These are phyloP conservation scores for Eudemis profundana DNA, from an alignment of 2,888 invertebrate genomes.

Conservation along the genomic window DNA sequence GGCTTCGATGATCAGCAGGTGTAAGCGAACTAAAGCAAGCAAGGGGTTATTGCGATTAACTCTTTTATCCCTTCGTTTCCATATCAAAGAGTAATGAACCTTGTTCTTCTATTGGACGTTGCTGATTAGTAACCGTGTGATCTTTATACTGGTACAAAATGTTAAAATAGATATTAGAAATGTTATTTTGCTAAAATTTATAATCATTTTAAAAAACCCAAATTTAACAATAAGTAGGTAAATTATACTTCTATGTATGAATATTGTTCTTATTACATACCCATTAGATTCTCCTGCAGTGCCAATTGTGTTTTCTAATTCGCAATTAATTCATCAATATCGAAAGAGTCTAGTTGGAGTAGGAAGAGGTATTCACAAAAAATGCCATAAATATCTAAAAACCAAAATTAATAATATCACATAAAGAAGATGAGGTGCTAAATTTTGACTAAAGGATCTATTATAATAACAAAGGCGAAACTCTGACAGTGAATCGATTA, in stretches of 20 bases:
- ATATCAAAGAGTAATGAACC: constrained; percentile 85
- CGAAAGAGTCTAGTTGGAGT: constrained; percentile 49
- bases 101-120: constrained; percentile 78
- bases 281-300: background rate
- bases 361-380: background rate
- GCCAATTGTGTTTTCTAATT: constrained; percentile 19
- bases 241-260: too few relatives aligned
- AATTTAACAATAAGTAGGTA: too few relatives aligned
- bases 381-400: background rate
- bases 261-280: background rate
- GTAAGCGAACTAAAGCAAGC: constrained; percentile 82
- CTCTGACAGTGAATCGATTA: constrained; percentile 78
- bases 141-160: constrained; percentile 53
- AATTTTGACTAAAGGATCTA: constrained; percentile 60
- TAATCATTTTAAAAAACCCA: too few relatives aligned
- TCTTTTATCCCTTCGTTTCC: constrained; percentile 85
- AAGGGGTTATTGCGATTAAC: constrained; percentile 85
- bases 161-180: background rate
- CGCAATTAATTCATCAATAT: constrained; percentile 16
- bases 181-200: background rate
- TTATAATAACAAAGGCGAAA: constrained; percentile 75
- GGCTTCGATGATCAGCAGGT: constrained; percentile 85
- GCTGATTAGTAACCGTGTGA: constrained; percentile 80
- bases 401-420: background rate
- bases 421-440: constrained; percentile 50